These are phyloP conservation scores for Xiphophorus couchianus DNA, from an alignment of 2,113 vertebrate species.

Conservation along the genomic window DNA sequence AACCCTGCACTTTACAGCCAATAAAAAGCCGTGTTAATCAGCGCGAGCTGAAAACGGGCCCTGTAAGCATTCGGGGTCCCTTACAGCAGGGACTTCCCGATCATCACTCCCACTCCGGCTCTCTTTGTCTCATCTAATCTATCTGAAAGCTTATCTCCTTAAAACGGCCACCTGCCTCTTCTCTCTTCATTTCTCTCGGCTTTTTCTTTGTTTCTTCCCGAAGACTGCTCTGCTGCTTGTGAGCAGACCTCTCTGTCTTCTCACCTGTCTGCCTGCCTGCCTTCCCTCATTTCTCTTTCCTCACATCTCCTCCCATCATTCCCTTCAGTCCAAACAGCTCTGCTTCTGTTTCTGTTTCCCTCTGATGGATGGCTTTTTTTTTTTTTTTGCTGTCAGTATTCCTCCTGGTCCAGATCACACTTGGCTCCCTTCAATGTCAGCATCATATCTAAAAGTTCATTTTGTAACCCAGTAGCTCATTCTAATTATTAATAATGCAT, in stretches of 20 bases:
- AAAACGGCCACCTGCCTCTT: conserved; percentile 48
- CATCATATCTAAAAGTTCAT: conserved; percentile 36
- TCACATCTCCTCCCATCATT: conserved; percentile 60
- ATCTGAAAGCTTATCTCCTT: conserved; percentile 64
- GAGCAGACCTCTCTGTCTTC: conserved; percentile 62
- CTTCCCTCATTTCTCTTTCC: conserved; percentile 53
- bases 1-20: conserved; percentile 34
- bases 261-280: conserved; percentile 43
- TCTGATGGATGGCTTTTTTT: conserved; percentile 42
- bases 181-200: conserved; percentile 36
- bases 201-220: conserved; percentile 38
- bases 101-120: conserved; percentile 36
- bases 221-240: conserved; percentile 49
- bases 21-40: conserved; percentile 66
- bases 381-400: neutral
- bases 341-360: conserved; percentile 20
- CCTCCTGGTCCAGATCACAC: conserved; percentile 20
- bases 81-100: conserved; percentile 39
- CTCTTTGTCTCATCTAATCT: conserved; percentile 32
- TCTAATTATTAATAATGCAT: conserved; percentile 42
- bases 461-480: conserved; percentile 41
- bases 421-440: conserved; percentile 54
- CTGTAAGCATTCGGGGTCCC: conserved; percentile 43
- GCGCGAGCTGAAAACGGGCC: conserved; percentile 43
- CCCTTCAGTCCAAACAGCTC: conserved; percentile 54